Base-by-base conservation (phyloP, 2,888 invertebrate species). In the Hemistola chrysoprasaria region DNA sequence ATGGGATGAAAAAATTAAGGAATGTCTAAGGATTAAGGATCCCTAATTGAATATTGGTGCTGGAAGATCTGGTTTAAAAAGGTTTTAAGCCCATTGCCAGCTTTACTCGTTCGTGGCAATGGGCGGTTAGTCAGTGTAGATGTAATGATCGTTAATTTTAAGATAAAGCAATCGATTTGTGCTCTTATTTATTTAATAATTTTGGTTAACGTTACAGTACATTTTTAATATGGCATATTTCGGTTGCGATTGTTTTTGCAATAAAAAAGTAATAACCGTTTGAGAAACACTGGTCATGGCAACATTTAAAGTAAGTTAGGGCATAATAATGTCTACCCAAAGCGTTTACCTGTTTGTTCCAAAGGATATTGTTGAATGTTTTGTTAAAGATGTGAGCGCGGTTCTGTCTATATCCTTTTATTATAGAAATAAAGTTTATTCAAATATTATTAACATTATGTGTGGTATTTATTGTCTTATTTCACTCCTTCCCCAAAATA, bases 371-470 rank as follows among this genome's bases (percentile, higher is more conserved):
- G 85, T 86, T 87, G 76, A 85, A 80, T 82, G 82, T 85, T 86
- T 78, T 85, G 84, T 85, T 65, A 66, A n/a, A n/a, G n/a, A n/a
- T 65, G 70, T 57, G 71, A 78, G 69, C 74, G 72, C 69, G 73
- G 71, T 83, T 77, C 67, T 70, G 66, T 78, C 70, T 79, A 80
- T 84, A 83, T 80, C 78, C 81, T 83, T 86, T 82, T 83, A 85
- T 83, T 77, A 74, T 85, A 87, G 83, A 76, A 88, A 86, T 87
- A 87, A 87, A 87, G 81, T 86, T 82, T 86, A 88, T 87, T 85
- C 78, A 81, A n/a, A n/a, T 86, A 81, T 81, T 82, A 72, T 67
- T 59, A 56, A 45, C 52, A 41, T 31, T 40, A 51, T 34, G 38
- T 16, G 16, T 16, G 16, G 16, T 49, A 39, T n/a, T 47, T 45